Evolutionary conservation across 2,797 vertebrate species (phyloP).

Genomic region (Acanthiza pusilla): DNA sequence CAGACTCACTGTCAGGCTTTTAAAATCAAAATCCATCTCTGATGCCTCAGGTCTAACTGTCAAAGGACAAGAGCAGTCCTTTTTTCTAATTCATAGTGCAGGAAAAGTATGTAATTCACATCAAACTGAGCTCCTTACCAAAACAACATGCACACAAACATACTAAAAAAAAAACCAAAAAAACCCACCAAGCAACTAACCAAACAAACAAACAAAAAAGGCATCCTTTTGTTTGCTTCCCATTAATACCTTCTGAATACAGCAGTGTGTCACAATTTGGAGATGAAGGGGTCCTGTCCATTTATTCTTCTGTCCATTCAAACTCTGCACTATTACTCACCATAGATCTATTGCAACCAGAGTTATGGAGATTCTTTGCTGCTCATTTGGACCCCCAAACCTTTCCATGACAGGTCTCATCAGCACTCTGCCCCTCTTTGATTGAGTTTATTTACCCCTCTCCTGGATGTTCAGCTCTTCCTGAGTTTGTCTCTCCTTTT

Average conservation of each 20-base stretch:
- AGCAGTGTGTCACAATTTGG: background rate
- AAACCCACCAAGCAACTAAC: background rate
- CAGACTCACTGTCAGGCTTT: background rate
- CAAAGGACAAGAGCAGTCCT: background rate
- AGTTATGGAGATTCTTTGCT: background rate
- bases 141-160: background rate
- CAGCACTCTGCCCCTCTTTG: background rate
- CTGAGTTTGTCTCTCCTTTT: background rate
- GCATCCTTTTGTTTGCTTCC: background rate
- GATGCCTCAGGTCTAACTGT: background rate
- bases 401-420: background rate
- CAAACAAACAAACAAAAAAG: background rate
- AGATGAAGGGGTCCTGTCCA: background rate
- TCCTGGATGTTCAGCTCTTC: background rate
- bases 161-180: background rate
- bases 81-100: background rate
- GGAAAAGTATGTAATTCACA: background rate
- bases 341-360: background rate
- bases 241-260: background rate
- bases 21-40: background rate
- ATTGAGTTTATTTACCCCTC: background rate
- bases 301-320: background rate
- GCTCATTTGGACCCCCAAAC: background rate
- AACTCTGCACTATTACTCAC: background rate
- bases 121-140: background rate